These are phyloP conservation scores for Lophotis ruficrista DNA, from an alignment of 2,113 vertebrate species.

Conservation along the genomic window DNA sequence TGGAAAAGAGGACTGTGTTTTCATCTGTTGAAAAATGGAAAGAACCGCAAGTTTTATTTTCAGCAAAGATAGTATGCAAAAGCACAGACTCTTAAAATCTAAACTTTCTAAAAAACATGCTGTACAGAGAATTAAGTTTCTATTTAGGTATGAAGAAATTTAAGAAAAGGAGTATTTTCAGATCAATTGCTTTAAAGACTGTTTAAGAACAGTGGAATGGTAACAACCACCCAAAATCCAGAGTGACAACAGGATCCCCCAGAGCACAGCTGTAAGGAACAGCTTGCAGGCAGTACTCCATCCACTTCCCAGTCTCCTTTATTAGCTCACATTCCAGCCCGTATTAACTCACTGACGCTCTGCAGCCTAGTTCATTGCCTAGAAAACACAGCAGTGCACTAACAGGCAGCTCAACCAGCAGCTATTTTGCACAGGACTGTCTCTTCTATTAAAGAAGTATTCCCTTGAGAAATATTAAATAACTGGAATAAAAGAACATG, in stretches of 20 bases:
- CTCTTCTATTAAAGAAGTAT: neutral
- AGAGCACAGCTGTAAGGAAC: neutral
- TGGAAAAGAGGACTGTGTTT: slow-evolving; percentile 60
- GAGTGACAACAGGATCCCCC: neutral
- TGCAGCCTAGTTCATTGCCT: neutral
- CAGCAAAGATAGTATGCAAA: neutral
- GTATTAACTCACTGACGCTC: neutral
- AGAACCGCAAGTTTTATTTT: neutral
- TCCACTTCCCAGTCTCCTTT: neutral
- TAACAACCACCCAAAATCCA: neutral
- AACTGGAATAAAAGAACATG: neutral
- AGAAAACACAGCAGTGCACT: neutral
- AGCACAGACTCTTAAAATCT: neutral
- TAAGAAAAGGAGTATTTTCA: neutral
- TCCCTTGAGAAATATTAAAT: neutral
- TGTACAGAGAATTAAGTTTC: neutral
- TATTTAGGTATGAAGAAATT: neutral
- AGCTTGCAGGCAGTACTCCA: neutral
- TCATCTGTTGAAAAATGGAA: slow-evolving; percentile 74
- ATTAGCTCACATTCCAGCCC: neutral
- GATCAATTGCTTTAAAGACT: neutral
- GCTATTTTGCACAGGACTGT: neutral
- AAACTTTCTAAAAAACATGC: neutral
- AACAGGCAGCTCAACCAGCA: neutral
- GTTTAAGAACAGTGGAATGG: neutral